A percentile compares a stretch with the other conserved stretches of the same genome.
These are phyloP conservation scores for Ethmia dodecea DNA, from an alignment of 2,888 invertebrate species.

Conservation along the genomic window DNA sequence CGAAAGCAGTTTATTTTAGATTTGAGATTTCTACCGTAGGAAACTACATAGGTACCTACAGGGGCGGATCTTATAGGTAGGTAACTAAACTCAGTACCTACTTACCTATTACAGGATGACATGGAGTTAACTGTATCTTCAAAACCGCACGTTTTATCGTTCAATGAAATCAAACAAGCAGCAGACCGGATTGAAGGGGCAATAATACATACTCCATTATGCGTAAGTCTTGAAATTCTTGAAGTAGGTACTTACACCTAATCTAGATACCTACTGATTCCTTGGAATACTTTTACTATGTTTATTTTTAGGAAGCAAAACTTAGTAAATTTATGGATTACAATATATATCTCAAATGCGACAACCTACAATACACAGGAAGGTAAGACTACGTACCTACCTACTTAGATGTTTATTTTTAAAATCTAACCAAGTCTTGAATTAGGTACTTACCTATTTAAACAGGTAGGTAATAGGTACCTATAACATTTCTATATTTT, in stretches of 20 bases:
- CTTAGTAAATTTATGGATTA: slow-evolving; percentile 79
- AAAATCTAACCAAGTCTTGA: no score
- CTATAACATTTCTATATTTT: no score
- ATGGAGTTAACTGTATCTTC: neutral
- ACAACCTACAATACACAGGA: slow-evolving; percentile 90
- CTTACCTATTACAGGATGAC: no score
- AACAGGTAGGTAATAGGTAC: no score
- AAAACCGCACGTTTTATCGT: slow-evolving; percentile 28
- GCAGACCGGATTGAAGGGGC: slow-evolving; percentile 56
- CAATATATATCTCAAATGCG: slow-evolving; percentile 88
- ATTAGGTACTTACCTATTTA: no score
- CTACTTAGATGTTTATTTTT: no score
- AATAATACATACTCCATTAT: slow-evolving; percentile 65
- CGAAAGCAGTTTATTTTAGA: no score
- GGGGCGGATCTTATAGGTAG: no score
- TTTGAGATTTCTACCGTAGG: no score
- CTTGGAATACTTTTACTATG: neutral
- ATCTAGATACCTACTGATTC: neutral
- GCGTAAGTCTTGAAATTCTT: slow-evolving; percentile 38
- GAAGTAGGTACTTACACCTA: neutral
- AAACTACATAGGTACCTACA: no score
- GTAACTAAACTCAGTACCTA: no score
- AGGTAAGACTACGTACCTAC: slow-evolving; percentile 68
- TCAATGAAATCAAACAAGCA: slow-evolving; percentile 58
- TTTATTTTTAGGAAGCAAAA: slow-evolving; percentile 66